Evolutionary conservation across 1,140 invertebrate genomes (phyloP).

Genomic region (Lordiphosa collinella): DNA sequence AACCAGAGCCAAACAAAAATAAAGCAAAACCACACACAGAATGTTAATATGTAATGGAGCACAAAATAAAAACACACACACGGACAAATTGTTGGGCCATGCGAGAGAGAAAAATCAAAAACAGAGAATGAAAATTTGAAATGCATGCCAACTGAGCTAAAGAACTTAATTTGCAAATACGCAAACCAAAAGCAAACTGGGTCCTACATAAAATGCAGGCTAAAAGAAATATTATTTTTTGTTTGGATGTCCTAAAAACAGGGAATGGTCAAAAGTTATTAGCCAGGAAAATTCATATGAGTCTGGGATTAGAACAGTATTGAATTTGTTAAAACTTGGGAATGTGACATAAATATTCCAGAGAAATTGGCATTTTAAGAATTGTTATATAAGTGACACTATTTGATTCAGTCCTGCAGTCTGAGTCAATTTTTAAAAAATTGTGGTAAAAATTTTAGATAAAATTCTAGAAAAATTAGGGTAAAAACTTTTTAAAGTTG

Average conservation of each 20-base stretch:
- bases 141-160: conserved; percentile 3
- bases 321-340: too few relatives aligned
- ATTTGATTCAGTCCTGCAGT: too few relatives aligned
- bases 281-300: too few relatives aligned
- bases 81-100: neutral
- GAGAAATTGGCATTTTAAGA: too few relatives aligned
- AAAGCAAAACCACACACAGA: neutral
- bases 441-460: too few relatives aligned
- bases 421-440: too few relatives aligned
- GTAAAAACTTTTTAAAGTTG: too few relatives aligned
- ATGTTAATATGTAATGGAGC: conserved; percentile 32
- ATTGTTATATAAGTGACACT: too few relatives aligned
- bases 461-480: too few relatives aligned
- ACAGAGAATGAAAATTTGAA: conserved; percentile 7
- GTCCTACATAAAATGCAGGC: neutral
- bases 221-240: too few relatives aligned
- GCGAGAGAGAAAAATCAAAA: neutral
- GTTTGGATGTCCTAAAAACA: neutral
- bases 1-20: conserved; percentile 28
- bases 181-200: neutral
- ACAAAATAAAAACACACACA: neutral
- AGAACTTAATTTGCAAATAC: conserved; percentile 25
- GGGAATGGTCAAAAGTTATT: neutral
- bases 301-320: too few relatives aligned
- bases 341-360: too few relatives aligned